These are phyloP conservation scores for Apteryx mantelli DNA, from an alignment of 2,113 vertebrate species.

Conservation along the genomic window DNA sequence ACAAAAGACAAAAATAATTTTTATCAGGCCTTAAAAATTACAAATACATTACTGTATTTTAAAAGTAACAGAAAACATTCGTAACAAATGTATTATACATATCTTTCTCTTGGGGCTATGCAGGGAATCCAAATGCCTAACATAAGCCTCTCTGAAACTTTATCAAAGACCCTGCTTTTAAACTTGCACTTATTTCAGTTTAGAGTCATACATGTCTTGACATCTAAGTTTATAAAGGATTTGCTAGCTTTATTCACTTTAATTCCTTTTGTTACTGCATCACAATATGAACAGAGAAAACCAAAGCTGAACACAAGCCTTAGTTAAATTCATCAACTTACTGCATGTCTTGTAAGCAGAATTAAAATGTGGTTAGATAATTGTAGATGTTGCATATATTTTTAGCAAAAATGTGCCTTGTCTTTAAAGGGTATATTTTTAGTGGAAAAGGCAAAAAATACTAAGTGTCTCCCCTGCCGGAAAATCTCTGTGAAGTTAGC, in stretches of 20 bases:
- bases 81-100: background rate
- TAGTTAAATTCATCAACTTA: background rate
- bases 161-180: background rate
- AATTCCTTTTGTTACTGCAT: background rate
- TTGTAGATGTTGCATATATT: background rate
- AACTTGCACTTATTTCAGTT: background rate
- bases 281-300: background rate
- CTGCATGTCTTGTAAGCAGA: background rate
- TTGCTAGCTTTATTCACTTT: background rate
- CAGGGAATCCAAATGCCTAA: background rate
- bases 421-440: background rate
- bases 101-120: background rate
- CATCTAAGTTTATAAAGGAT: background rate
- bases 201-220: background rate
- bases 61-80: background rate
- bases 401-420: background rate
- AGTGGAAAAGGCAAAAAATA: background rate
- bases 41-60: background rate
- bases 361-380: background rate
- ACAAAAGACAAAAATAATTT: constrained; percentile 34
- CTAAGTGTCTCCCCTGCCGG: background rate
- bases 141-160: background rate
- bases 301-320: background rate
- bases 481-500: background rate
- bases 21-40: background rate